Conservation (phyloP, 2,888 invertebrate genomes). For the Stictocephala bisonia region DNA sequence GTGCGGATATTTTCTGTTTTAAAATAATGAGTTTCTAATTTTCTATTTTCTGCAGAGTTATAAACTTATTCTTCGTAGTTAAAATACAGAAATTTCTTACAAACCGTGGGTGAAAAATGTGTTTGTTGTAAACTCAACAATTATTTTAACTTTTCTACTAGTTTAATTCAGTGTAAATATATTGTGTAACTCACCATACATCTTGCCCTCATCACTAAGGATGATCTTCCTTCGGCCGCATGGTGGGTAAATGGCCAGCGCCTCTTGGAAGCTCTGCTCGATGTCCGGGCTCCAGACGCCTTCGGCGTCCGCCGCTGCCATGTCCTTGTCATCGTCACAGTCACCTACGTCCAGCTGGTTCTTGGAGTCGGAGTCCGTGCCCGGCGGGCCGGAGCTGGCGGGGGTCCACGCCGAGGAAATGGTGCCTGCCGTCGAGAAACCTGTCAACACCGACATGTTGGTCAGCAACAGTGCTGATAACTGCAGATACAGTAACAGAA, state of each 20-base stretch:
- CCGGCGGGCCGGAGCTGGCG: slow-evolving; percentile 85
- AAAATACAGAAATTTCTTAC: no score
- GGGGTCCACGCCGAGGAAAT: slow-evolving; percentile 97
- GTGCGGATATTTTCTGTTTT: no score
- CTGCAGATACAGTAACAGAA: not conserved
- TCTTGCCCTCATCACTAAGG: slow-evolving; percentile 99
- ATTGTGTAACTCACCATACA: slow-evolving; percentile 99
- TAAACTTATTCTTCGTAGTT: no score
- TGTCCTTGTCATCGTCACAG: slow-evolving; percentile 90
- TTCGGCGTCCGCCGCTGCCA: slow-evolving; percentile 97
- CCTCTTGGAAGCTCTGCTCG: slow-evolving; percentile 99
- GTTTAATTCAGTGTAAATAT: no score
- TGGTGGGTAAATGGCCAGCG: slow-evolving; percentile 99
- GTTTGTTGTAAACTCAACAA: no score
- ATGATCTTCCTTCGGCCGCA: slow-evolving; percentile 99
- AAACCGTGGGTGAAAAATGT: no score
- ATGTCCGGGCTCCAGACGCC: slow-evolving; percentile 99
- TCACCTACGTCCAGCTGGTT: slow-evolving; percentile 90
- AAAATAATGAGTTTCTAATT: no score
- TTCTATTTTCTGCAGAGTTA: no score
- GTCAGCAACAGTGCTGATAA: no score
- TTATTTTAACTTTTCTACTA: no score
- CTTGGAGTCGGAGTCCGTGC: slow-evolving; percentile 78
- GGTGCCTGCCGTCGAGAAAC: slow-evolving; percentile 73
- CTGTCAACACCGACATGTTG: slow-evolving; percentile 43